phyloP scores from a whole-genome alignment of 2,888 invertebrate species.

The Macaria liturata region DNA sequence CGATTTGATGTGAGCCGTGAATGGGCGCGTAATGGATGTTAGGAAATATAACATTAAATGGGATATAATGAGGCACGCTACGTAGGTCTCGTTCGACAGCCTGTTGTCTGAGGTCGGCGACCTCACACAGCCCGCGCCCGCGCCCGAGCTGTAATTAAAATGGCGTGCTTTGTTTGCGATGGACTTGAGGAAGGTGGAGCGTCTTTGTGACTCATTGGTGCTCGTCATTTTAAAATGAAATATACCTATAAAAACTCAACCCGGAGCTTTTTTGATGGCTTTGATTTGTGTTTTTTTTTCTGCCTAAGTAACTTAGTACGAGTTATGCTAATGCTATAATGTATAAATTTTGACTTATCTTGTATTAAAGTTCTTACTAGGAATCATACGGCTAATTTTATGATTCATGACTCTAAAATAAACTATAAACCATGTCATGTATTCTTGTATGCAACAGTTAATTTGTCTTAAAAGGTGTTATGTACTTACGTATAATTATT shows the following conservation, averaged over 20 bases:
- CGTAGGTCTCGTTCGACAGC: slow-evolving; percentile 63
- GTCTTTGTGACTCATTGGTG: slow-evolving; percentile 16
- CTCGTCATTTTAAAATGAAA: slow-evolving; percentile 12
- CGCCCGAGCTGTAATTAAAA: slow-evolving; percentile 57
- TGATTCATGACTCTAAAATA: no score
- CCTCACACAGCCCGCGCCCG: slow-evolving; percentile 43
- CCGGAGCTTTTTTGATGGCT: neutral
- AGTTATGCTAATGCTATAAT: no score
- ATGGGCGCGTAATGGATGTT: slow-evolving; percentile 70
- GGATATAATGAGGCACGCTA: slow-evolving; percentile 63
- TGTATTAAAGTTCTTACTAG: no score
- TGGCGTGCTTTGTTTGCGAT: slow-evolving; percentile 46
- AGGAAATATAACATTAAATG: slow-evolving; percentile 75
- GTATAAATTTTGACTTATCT: no score
- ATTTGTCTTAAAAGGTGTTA: no score
- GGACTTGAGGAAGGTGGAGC: slow-evolving; percentile 24
- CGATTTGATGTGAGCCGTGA: slow-evolving; percentile 57
- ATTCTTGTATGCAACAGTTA: no score
- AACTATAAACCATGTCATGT: no score
- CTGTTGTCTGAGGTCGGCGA: slow-evolving; percentile 66
- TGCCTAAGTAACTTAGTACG: no score
- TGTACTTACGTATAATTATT: no score
- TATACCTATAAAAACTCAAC: no score
- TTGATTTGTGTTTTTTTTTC: neutral
- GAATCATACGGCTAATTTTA: no score